Conservation (phyloP, 2,888 invertebrate species). For the Volucella inflata region DNA sequence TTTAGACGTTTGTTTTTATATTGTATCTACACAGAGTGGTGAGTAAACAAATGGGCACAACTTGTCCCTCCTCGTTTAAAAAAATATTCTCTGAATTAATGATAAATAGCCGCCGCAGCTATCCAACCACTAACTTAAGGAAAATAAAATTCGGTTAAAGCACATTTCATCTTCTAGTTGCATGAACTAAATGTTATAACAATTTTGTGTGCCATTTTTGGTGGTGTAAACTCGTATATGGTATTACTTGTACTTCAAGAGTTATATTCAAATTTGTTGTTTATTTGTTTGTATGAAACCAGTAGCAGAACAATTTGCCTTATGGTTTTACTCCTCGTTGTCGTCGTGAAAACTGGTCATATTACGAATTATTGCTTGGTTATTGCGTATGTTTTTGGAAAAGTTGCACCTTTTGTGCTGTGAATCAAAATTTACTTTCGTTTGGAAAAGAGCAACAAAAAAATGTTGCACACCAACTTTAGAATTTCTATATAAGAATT, state of each 20-base stretch:
- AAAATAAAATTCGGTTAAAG: too few species aligned
- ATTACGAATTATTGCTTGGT: constrained; percentile 3
- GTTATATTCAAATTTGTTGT: too few species aligned
- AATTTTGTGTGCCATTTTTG: too few species aligned
- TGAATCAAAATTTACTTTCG: constrained; percentile 14
- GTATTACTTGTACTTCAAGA: too few species aligned
- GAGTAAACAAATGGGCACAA: neutral
- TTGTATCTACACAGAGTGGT: neutral
- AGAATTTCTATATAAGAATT: too few species aligned
- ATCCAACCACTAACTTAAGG: neutral
- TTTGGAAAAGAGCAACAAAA: neutral
- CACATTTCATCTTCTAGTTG: too few species aligned
- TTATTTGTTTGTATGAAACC: too few species aligned
- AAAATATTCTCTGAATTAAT: neutral
- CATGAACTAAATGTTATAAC: too few species aligned
- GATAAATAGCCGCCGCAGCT: neutral
- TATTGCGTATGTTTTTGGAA: constrained; percentile 7
- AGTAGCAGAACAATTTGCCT: neutral
- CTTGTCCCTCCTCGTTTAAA: neutral
- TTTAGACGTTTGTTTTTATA: neutral
- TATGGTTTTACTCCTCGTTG: neutral
- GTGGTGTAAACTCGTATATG: too few species aligned
- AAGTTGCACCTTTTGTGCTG: constrained; percentile 10
- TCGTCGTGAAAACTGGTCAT: constrained; percentile 17
- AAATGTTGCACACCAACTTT: too few species aligned